Conservation (phyloP, 2,797 vertebrate genomes). For the Galagoides demidoff region DNA sequence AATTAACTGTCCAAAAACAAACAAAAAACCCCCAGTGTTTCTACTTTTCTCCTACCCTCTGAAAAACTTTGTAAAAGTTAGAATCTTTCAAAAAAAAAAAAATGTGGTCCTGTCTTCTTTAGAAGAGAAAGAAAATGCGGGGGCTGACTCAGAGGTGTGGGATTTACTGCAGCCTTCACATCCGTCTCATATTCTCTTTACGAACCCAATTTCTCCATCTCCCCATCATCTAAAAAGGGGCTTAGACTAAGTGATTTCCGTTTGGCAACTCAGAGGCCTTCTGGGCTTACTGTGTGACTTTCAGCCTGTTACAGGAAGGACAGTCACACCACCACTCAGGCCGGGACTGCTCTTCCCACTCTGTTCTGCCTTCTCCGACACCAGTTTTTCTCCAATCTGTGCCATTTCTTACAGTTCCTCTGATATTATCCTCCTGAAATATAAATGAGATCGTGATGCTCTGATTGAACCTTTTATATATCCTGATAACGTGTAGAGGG, state of each 20-base stretch:
- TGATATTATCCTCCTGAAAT: not conserved
- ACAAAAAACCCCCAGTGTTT: not conserved
- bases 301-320: not conserved
- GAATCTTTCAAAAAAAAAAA: not conserved
- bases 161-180: not conserved
- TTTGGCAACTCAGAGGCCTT: not conserved
- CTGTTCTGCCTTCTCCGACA: not conserved
- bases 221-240: not conserved
- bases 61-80: not conserved
- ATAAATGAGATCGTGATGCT: not conserved
- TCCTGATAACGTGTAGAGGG: not conserved
- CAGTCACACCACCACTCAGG: not conserved
- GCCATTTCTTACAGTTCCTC: not conserved
- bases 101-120: not conserved
- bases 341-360: not conserved
- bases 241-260: not conserved
- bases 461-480: not conserved
- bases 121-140: not conserved
- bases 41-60: not conserved
- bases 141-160: not conserved
- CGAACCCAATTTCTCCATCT: not conserved
- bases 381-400: not conserved
- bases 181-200: not conserved
- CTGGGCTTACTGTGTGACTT: not conserved
- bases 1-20: not conserved